A percentile compares a stretch with the other conserved stretches of the same genome.
Conservation (phyloP, 2,113 vertebrate species). For the Myiagra hebetior region DNA sequence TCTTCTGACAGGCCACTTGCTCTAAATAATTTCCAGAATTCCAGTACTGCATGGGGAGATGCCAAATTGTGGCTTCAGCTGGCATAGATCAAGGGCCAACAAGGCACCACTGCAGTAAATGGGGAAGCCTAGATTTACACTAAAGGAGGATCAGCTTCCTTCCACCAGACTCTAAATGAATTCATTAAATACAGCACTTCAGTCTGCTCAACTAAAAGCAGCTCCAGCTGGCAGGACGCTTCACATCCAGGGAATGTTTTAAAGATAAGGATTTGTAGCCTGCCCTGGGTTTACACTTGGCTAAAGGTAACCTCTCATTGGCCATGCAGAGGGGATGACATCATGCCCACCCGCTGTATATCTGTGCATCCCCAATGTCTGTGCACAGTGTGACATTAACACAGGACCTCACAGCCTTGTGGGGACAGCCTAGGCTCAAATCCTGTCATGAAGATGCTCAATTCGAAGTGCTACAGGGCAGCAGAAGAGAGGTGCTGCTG, state of each 20-base stretch:
- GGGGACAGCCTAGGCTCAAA: not conserved
- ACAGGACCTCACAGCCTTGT: not conserved
- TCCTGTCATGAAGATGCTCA: not conserved
- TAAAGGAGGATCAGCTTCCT: constrained; percentile 6
- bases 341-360: not conserved
- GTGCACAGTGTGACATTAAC: not conserved
- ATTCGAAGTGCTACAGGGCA: not conserved
- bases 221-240: constrained; percentile 49
- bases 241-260: constrained; percentile 40
- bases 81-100: constrained; percentile 18
- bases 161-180: constrained; percentile 35
- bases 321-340: not conserved
- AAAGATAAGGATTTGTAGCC: constrained; percentile 50
- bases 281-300: constrained; percentile 1
- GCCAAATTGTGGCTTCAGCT: not conserved
- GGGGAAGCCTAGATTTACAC: not conserved
- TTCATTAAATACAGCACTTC: constrained; percentile 49
- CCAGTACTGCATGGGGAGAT: not conserved
- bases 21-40: constrained; percentile 1
- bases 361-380: not conserved
- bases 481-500: not conserved
- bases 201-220: constrained; percentile 39
- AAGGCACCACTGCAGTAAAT: not conserved
- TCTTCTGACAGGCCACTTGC: not conserved
- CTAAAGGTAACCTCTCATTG: not conserved